These are phyloP conservation scores for Somateria mollissima DNA, from an alignment of 2,797 vertebrate genomes.

Conservation along the genomic window DNA sequence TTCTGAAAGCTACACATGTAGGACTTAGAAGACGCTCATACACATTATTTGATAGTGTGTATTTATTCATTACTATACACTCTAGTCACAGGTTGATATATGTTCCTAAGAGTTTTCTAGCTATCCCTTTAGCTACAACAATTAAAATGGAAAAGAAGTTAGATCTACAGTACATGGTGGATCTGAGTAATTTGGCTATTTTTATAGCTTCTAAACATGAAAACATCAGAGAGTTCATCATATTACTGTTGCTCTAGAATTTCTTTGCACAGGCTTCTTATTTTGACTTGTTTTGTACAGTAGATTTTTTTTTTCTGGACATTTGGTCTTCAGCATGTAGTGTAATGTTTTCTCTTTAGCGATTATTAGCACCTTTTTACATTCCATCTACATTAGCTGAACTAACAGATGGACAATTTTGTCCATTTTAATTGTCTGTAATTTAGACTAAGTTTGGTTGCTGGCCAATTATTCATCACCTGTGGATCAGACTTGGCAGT, in stretches of 20 bases:
- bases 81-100: background rate
- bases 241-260: background rate
- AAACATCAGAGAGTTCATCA: background rate
- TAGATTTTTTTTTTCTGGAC: background rate
- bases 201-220: background rate
- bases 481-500: conserved; percentile 72
- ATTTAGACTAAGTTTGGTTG: conserved; percentile 52
- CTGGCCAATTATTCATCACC: conserved; percentile 74
- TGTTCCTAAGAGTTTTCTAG: background rate
- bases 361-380: conserved; percentile 40
- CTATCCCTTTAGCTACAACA: background rate
- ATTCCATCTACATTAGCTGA: background rate
- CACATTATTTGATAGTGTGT: background rate
- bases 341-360: background rate
- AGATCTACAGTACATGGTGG: background rate
- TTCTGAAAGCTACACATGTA: background rate
- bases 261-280: background rate
- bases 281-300: background rate
- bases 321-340: conserved; percentile 12
- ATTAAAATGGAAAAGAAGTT: background rate
- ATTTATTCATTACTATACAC: background rate
- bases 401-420: conserved; percentile 69
- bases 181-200: background rate
- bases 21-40: background rate
- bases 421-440: conserved; percentile 57